Evolutionary conservation across 2,113 vertebrate species (phyloP), one percentile per base, ranked within the genome.

Genomic region (Trachemys scripta): DNA sequence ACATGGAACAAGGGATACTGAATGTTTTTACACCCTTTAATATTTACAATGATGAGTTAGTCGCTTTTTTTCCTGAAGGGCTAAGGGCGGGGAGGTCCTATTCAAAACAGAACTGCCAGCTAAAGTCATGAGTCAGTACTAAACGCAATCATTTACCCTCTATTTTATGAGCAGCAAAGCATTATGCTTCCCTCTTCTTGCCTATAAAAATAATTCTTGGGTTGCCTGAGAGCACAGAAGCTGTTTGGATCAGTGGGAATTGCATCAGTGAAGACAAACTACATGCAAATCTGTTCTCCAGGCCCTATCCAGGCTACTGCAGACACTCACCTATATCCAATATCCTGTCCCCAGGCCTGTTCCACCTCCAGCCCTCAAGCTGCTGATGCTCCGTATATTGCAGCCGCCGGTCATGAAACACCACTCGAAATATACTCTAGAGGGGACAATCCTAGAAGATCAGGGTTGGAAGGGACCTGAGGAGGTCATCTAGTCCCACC

Each of bases 301-400:
- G 8, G 42, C 0, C n/a, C 76, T 72, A 25, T n/a, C 57, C 1
- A 16, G 79, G 3, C 79, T 14, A 17, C 6, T 9, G 20, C 1
- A 2, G 65, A n/a, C 19, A 96, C 98, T 98, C 97, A 99, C 99
- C 99, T 59, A 99, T 98, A 93, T 99, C 99, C 4, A 99, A 99
- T 94, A 99, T 99, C 93, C 99, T 98, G 96, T 99, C 99, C 2
- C 99, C 99, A 0, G 99, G 99, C 42, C 99, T 90, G 98, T 99
- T 99, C 99, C 99, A 99, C 87, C 99, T 98, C 99, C 99, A 99
- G 94, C 99, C 99, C 94, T 99, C 99, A 94, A 99, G 98, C 98
- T 99, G 99, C 97, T 99, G 99, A 86, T 99, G 99, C 96, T 99
- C 99, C 0, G 99, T 99, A 97, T 99, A 99, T 92, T 99, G 99